Conservation (phyloP, 2,797 vertebrate genomes). For the Danionella dracula region DNA sequence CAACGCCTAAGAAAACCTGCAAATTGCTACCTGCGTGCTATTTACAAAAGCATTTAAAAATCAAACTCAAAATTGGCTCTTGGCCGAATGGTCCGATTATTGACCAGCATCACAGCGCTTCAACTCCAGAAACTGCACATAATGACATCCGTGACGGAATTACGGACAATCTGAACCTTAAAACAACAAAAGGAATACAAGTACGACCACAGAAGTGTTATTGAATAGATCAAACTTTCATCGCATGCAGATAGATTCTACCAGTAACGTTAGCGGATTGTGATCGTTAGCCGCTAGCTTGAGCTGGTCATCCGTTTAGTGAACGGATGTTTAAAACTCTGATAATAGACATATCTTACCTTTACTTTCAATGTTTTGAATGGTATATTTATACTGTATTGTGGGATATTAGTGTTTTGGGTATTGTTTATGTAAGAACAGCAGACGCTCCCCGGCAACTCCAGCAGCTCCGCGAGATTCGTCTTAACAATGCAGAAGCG, state of each 20-base stretch:
- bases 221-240: not conserved
- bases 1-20: too few species aligned
- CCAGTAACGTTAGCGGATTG: not conserved
- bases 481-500: conserved; percentile 47
- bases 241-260: not conserved
- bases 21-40: too few species aligned
- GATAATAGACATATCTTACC: conserved; percentile 24
- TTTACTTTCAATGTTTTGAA: conserved; percentile 40
- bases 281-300: conserved; percentile 20
- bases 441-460: conserved; percentile 50
- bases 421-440: not conserved
- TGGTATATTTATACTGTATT: conserved; percentile 8
- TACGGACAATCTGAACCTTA: too few species aligned
- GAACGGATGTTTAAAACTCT: not conserved
- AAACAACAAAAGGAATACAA: too few species aligned
- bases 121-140: not conserved
- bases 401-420: not conserved
- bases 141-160: too few species aligned
- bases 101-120: not conserved
- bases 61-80: not conserved
- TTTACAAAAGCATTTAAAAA: not conserved
- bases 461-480: conserved; percentile 32
- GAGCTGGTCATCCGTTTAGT: conserved; percentile 9
- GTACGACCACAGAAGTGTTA: not conserved
- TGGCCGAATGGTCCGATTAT: conserved; percentile 3